Evolutionary conservation across 1,140 invertebrate species (phyloP).

Genomic region (Chymomyza costata): DNA sequence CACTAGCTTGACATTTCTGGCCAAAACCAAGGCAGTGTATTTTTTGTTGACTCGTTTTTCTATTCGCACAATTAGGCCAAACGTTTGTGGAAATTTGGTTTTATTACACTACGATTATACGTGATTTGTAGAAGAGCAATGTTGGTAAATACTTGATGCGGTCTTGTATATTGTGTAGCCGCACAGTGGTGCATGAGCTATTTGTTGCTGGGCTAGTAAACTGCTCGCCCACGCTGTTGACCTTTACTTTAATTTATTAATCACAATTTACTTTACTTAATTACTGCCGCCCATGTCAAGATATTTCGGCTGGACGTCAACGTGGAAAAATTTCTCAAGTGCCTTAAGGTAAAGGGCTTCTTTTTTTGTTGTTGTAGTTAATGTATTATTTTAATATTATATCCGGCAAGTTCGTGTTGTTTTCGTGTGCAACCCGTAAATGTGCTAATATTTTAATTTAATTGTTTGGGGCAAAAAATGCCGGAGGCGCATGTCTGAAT

Average conservation of each 20-base stretch:
- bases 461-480: too few species aligned
- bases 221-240: conserved; percentile 1
- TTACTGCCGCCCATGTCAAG: conserved; percentile 4
- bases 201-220: conserved; percentile 5
- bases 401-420: conserved; percentile 56
- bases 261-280: conserved; percentile 38
- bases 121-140: conserved; percentile 38
- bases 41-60: conserved; percentile 14
- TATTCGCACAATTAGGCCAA: conserved; percentile 61
- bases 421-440: too few species aligned
- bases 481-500: too few species aligned
- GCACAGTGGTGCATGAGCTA: conserved; percentile 2
- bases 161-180: not conserved
- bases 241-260: conserved; percentile 47
- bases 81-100: conserved; percentile 63
- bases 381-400: conserved; percentile 68
- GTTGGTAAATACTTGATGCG: too few species aligned
- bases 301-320: not conserved
- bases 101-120: conserved; percentile 60
- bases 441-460: too few species aligned
- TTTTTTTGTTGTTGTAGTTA: conserved; percentile 46
- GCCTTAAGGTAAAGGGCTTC: too few species aligned
- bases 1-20: too few species aligned
- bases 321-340: too few species aligned
- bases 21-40: conserved; percentile 12